phyloP scores from a whole-genome alignment of 1,140 invertebrate genomes.

The Anastrepha obliqua region DNA sequence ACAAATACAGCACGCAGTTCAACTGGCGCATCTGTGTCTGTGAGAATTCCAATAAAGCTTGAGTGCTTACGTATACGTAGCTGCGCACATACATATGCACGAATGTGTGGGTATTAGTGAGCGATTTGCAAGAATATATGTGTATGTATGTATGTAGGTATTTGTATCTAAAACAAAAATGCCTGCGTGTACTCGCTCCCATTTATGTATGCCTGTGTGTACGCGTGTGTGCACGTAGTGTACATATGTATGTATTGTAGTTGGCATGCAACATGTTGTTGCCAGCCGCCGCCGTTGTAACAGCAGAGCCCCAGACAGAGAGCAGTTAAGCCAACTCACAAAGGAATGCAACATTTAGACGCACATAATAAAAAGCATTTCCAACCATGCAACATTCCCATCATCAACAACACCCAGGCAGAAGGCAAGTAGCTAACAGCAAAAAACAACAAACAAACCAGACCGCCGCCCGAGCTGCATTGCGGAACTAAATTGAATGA shows the following conservation, averaged over 20 bases:
- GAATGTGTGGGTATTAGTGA: background rate
- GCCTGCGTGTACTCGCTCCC: too few relatives aligned
- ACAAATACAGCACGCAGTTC: background rate
- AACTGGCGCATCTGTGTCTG: slow-evolving; percentile 37
- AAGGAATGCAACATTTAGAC: background rate
- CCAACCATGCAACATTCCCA: background rate
- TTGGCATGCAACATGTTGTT: slow-evolving; percentile 46
- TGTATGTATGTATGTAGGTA: background rate
- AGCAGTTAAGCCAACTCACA: background rate
- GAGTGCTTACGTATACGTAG: background rate
- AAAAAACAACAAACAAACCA: too few relatives aligned
- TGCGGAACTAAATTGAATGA: slow-evolving; percentile 44
- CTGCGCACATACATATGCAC: background rate
- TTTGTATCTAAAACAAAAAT: background rate
- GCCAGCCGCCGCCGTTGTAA: background rate
- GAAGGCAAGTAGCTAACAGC: background rate
- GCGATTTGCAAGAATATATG: background rate
- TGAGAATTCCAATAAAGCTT: slow-evolving; percentile 10
- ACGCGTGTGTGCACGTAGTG: background rate
- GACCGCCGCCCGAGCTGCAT: background rate
- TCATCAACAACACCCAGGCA: background rate
- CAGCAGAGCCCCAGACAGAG: background rate
- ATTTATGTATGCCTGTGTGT: background rate
- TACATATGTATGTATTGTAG: background rate
- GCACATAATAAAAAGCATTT: background rate